Percentiles rank a stretch among this genome's conserved stretches.
Evolutionary conservation across 2,888 invertebrate genomes (phyloP).

Genomic region (Drosophila sordidapex): DNA sequence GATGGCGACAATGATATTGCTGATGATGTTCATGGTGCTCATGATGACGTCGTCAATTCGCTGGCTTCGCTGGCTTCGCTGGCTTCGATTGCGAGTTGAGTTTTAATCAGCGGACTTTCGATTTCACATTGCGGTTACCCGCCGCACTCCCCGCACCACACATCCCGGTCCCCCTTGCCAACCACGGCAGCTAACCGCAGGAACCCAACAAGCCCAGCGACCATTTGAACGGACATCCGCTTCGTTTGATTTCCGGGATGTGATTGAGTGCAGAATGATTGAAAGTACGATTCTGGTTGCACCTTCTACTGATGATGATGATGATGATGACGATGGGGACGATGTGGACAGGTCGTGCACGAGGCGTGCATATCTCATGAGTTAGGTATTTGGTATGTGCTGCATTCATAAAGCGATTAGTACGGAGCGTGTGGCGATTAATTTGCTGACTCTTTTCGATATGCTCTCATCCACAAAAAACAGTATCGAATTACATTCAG

Average conservation of each 20-base stretch:
- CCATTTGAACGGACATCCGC: constrained; percentile 76
- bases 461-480: constrained; percentile 58
- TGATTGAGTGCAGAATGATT: constrained; percentile 73
- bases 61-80: constrained; percentile 11
- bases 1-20: constrained; percentile 38
- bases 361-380: constrained; percentile 55
- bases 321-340: background rate
- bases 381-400: constrained; percentile 46
- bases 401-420: constrained; percentile 71
- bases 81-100: constrained; percentile 52
- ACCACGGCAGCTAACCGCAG: constrained; percentile 23
- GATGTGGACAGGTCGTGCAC: constrained; percentile 29
- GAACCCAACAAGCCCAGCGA: constrained; percentile 39
- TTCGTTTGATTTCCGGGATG: constrained; percentile 80
- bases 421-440: constrained; percentile 71
- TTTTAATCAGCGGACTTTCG: constrained; percentile 78
- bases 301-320: constrained; percentile 17
- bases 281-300: constrained; percentile 48
- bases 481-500: constrained; percentile 61
- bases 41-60: constrained; percentile 8
- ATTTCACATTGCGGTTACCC: constrained; percentile 73
- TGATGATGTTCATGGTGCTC: constrained; percentile 15
- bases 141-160: constrained; percentile 2
- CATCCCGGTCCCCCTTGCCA: background rate
- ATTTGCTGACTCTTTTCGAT: constrained; percentile 61